Conservation (phyloP, 1,140 invertebrate genomes). For the Anastrepha obliqua region DNA sequence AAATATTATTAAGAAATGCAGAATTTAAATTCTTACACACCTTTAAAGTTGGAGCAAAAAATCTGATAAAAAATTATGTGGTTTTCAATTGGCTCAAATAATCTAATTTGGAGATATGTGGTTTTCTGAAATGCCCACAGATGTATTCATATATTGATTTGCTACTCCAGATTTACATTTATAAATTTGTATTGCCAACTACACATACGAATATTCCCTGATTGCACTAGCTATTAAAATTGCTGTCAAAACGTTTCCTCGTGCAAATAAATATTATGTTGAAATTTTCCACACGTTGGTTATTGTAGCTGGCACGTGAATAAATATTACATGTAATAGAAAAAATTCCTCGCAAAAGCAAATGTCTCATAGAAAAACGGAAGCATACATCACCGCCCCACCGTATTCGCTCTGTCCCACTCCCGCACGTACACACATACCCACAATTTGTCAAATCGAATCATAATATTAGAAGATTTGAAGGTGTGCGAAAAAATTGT, state of each 20-base stretch:
- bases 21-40: too few species aligned
- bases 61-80: too few species aligned
- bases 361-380: neutral
- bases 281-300: conserved; percentile 40
- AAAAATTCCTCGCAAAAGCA: neutral
- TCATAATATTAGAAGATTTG: neutral
- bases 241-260: conserved; percentile 37
- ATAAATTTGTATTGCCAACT: conserved; percentile 28
- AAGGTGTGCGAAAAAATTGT: neutral
- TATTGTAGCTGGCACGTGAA: conserved; percentile 36
- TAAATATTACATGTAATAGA: conserved; percentile 32
- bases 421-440: neutral
- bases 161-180: conserved; percentile 6
- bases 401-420: neutral
- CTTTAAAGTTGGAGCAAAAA: too few species aligned
- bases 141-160: neutral
- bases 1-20: too few species aligned
- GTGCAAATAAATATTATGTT: conserved; percentile 45
- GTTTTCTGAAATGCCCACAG: neutral
- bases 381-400: neutral
- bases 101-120: neutral
- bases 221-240: conserved; percentile 30
- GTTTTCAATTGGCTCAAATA: neutral
- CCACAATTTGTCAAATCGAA: conserved; percentile 1
- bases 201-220: neutral